Evolutionary conservation across 2,113 vertebrate genomes (phyloP), one percentile per base, ranked within the genome.

Genomic region (Rhineura floridana): DNA sequence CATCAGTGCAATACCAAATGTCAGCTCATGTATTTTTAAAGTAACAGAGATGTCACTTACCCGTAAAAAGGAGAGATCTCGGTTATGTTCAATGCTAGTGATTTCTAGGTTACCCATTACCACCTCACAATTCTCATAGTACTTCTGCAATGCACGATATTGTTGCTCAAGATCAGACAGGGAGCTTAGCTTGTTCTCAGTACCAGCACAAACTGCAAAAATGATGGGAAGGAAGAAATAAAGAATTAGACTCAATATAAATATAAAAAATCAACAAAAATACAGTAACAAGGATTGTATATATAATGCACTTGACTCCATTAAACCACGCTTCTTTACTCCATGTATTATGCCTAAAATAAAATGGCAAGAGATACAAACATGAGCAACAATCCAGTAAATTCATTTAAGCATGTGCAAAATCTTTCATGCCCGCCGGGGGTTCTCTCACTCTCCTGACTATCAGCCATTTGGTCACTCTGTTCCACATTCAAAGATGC

Each of bases 21-120:
- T 12, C 36, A 36, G 36, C 11, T 86, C 6, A 72, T 73, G 36
- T 50, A 85, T 83, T 91, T 59, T 73, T 84, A 91, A 59, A 77
- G 5, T 70, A 46, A 80, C 19, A 42, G 84, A 83, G 12, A 84
- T n/a, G 1, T 2, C 46, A 9, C 88, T 93, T 97, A 99, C 99
- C 98, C 98, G 96, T 55, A 99, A 97, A 92, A 99, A 99, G 94
- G 98, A 98, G 81, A 99, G 98, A 95, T 99, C 98, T 75, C 98
- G 96, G 95, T 98, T 98, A 87, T 98, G 98, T 91, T 99, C 98
- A 1, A 99, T 99, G 96, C 98, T 99, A 94, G 99, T 99, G 89
- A 99, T 99, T 96, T 99, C 99, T 96, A 99, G 95, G 93, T 99
- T 99, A 65, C 99, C 99, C 99, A 99, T 99, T 85, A 99, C 98